Evolutionary conservation across 2,113 vertebrate genomes (phyloP).

Genomic region (Uria lomvia): DNA sequence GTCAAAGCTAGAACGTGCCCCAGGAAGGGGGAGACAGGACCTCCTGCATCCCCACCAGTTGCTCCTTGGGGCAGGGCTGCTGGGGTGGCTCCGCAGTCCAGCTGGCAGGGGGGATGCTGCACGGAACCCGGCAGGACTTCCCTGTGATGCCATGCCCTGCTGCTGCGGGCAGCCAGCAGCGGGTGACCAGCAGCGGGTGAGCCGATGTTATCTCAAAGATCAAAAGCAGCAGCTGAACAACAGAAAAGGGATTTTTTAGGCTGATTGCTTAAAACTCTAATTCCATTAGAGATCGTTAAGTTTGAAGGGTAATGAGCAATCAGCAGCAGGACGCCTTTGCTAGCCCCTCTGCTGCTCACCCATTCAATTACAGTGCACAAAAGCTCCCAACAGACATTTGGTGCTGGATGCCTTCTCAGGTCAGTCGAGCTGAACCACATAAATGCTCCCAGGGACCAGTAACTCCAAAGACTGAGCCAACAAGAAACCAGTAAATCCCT

Average conservation of each 20-base stretch:
- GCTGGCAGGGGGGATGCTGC: neutral
- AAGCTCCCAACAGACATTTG: neutral
- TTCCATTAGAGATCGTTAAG: neutral
- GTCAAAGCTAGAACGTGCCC: neutral
- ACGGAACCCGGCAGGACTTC: rapidly evolving
- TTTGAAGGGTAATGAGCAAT: neutral
- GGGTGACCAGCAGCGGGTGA: neutral
- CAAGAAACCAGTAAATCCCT: neutral
- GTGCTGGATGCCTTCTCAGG: neutral
- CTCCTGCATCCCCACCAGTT: neutral
- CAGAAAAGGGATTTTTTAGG: neutral
- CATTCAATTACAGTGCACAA: neutral
- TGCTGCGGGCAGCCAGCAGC: neutral
- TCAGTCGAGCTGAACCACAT: neutral
- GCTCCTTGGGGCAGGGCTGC: neutral
- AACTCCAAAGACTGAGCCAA: neutral
- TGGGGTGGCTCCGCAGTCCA: rapidly evolving
- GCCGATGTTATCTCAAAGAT: neutral
- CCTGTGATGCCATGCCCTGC: rapidly evolving
- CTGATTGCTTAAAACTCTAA: neutral
- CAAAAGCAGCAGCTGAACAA: neutral
- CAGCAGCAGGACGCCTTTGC: neutral
- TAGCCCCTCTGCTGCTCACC: neutral
- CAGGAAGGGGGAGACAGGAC: neutral
- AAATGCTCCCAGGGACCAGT: neutral